Conservation (phyloP, 2,113 vertebrate genomes). For the Cottus gobio region DNA sequence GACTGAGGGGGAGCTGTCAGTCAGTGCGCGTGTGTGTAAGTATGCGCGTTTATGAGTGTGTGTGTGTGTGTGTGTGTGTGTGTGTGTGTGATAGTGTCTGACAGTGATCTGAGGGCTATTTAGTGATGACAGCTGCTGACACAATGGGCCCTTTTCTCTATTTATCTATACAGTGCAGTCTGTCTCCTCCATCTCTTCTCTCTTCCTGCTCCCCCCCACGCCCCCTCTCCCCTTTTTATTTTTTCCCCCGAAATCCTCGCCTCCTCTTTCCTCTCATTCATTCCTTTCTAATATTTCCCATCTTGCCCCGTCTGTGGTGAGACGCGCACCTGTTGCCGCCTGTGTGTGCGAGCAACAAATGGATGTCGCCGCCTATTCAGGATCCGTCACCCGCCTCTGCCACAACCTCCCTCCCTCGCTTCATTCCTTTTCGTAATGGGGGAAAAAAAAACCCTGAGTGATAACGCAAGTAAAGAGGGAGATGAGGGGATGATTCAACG, state of each 20-base stretch:
- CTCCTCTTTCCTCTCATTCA: constrained; percentile 52
- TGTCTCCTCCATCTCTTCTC: constrained; percentile 70
- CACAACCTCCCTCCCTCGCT: background rate
- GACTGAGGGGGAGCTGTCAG: constrained; percentile 82
- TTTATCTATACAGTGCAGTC: constrained; percentile 75
- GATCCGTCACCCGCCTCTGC: constrained; percentile 10
- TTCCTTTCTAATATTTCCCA: constrained; percentile 43
- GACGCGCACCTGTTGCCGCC: constrained; percentile 69
- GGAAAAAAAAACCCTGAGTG: constrained; percentile 41
- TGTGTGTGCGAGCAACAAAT: constrained; percentile 58
- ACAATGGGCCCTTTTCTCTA: constrained; percentile 77
- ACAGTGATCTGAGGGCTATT: constrained; percentile 81
- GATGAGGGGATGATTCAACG: constrained; percentile 61
- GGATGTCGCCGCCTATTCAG: constrained; percentile 40
- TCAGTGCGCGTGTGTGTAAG: constrained; percentile 60
- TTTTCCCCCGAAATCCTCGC: constrained; percentile 19
- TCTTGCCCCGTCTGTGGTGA: constrained; percentile 32
- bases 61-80: constrained; percentile 36
- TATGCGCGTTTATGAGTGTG: constrained; percentile 35
- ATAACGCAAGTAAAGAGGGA: constrained; percentile 52
- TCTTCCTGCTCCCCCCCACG: constrained; percentile 56
- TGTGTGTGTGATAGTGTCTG: constrained; percentile 51
- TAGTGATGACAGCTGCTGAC: constrained; percentile 81
- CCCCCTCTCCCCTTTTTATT: constrained; percentile 6
- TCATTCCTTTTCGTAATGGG: constrained; percentile 24